Evolutionary conservation across 2,797 vertebrate species (phyloP).

Genomic region (Phataginus tricuspis): DNA sequence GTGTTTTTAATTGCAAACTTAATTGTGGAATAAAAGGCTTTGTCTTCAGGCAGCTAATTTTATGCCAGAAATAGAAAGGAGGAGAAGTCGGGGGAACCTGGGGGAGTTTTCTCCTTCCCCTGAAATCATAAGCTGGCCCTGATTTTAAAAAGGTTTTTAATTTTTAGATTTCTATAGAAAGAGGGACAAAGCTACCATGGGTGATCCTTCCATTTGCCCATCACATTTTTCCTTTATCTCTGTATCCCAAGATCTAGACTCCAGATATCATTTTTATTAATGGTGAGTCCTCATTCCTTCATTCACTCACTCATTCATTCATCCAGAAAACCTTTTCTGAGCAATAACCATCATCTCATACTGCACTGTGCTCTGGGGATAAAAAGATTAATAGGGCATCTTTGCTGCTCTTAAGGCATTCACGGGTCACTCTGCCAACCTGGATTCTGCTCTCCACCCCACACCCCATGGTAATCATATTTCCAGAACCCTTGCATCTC

Average conservation of each 20-base stretch:
- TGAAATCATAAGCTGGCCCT: conserved; percentile 16
- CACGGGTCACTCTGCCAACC: neutral
- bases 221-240: neutral
- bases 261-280: neutral
- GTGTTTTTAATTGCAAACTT: conserved; percentile 71
- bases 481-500: conserved; percentile 18
- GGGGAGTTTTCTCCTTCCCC: neutral
- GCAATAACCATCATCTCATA: neutral
- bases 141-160: conserved; percentile 38
- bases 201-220: neutral
- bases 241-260: neutral
- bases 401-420: neutral
- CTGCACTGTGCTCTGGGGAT: neutral
- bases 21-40: conserved; percentile 74
- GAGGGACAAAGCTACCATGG: neutral
- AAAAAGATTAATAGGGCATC: neutral
- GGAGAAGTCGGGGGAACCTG: neutral
- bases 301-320: neutral
- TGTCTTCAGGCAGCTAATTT: conserved; percentile 68
- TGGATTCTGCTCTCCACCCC: neutral
- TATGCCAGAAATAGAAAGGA: conserved; percentile 68
- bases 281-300: neutral
- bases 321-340: conserved; percentile 30
- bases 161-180: conserved; percentile 41
- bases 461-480: neutral